Conservation (phyloP, 2,797 vertebrate genomes). For the Chanos chanos region DNA sequence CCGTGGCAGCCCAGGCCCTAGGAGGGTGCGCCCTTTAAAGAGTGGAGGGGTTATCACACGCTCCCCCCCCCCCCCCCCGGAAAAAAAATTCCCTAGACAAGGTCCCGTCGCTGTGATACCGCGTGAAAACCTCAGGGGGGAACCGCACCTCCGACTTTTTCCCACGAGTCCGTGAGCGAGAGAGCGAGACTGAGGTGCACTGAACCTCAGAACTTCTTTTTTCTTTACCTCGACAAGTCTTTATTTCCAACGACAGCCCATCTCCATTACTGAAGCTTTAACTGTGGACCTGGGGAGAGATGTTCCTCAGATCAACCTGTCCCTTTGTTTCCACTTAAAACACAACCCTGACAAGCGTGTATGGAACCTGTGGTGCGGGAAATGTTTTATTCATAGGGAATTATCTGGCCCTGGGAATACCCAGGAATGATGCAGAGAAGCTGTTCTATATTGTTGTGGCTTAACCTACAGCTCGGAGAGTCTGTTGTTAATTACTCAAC, state of each 20-base stretch:
- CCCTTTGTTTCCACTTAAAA: conserved; percentile 39
- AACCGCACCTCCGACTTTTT: conserved; percentile 23
- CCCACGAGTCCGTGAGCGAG: conserved; percentile 25
- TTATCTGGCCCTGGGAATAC: conserved; percentile 25
- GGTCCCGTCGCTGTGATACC: conserved; percentile 44
- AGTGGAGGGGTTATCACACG: neutral
- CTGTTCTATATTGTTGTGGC: conserved; percentile 64
- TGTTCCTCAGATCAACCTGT: conserved; percentile 48
- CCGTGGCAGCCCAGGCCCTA: conserved; percentile 9
- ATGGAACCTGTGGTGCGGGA: conserved; percentile 33
- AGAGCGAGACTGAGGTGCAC: neutral
- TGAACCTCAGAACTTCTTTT: too few relatives aligned
- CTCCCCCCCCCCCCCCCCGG: conserved; percentile 6
- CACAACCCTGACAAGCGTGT: conserved; percentile 27
- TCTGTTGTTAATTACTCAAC: conserved; percentile 63
- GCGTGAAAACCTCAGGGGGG: conserved; percentile 51
- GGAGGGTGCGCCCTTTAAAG: conserved; percentile 17
- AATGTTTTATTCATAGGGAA: conserved; percentile 66
- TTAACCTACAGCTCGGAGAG: conserved; percentile 67
- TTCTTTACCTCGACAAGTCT: conserved; percentile 36
- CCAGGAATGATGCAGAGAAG: conserved; percentile 54
- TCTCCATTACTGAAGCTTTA: conserved; percentile 48
- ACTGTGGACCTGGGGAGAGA: conserved; percentile 22
- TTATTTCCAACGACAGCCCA: conserved; percentile 54
- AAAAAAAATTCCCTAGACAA: conserved; percentile 42